phyloP scores from a whole-genome alignment of 2,797 vertebrate genomes.

The Pampus argenteus region DNA sequence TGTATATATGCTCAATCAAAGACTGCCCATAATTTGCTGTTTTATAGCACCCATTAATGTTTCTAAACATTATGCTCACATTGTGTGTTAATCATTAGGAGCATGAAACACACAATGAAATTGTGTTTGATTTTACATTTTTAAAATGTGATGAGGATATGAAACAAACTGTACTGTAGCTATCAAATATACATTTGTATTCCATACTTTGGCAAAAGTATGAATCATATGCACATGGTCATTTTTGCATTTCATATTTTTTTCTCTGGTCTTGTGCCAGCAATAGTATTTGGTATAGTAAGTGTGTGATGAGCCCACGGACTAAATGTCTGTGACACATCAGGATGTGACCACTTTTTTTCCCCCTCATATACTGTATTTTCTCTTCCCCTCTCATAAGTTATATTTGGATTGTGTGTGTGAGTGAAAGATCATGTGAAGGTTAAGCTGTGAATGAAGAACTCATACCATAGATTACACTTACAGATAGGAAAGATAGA shows the following conservation, averaged over 20 bases:
- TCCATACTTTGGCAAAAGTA: not conserved
- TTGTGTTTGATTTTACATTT: not conserved
- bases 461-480: not conserved
- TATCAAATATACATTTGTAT: not conserved
- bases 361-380: conserved; percentile 59
- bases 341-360: conserved; percentile 58
- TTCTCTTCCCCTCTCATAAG: conserved; percentile 70
- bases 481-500: not conserved
- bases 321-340: conserved; percentile 50
- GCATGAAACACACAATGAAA: not conserved
- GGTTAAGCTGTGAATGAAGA: conserved; percentile 13
- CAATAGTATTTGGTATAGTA: conserved; percentile 24
- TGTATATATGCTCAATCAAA: not conserved
- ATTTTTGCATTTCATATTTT: not conserved
- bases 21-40: not conserved
- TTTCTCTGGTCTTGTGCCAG: conserved; percentile 12
- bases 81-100: not conserved
- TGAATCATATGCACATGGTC: not conserved
- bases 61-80: not conserved
- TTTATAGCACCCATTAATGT: not conserved
- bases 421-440: conserved; percentile 37
- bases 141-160: conserved; percentile 1
- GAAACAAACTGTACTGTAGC: conserved; percentile 4
- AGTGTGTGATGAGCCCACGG: conserved; percentile 24
- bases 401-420: conserved; percentile 56